Evolutionary conservation across 2,113 vertebrate genomes (phyloP).

Genomic region (crab-eating macaque (Macaca fascicularis)): DNA sequence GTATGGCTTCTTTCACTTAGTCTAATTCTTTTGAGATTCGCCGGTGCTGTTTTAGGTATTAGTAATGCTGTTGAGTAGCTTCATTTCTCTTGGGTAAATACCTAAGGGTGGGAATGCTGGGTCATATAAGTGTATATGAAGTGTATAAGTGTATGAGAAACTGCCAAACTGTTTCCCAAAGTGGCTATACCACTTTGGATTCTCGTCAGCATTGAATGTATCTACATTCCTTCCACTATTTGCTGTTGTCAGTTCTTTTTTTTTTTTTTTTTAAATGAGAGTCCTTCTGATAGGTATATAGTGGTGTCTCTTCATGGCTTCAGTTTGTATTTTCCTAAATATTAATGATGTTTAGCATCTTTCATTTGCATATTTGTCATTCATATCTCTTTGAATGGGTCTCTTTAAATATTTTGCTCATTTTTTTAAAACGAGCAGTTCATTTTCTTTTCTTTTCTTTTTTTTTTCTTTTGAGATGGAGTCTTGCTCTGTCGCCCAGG

Average conservation of each 20-base stretch:
- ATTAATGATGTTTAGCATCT: neutral
- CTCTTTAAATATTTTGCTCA: constrained; percentile 6
- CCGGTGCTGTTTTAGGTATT: neutral
- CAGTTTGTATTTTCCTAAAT: neutral
- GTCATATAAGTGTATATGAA: neutral
- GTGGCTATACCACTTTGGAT: neutral
- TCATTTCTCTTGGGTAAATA: constrained; percentile 39
- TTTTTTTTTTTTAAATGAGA: neutral
- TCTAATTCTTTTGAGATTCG: constrained; percentile 4
- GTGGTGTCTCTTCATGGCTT: neutral
- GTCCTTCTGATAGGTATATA: neutral
- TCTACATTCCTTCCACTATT: neutral
- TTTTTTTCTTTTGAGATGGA: too few relatives aligned
- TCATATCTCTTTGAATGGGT: constrained; percentile 1
- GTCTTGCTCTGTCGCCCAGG: too few relatives aligned
- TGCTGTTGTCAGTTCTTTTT: neutral
- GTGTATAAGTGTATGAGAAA: neutral
- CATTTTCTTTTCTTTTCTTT: neutral
- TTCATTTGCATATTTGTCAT: neutral
- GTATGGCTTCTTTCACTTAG: neutral
- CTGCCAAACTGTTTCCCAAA: neutral
- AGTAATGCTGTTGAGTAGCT: neutral
- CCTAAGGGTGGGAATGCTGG: neutral
- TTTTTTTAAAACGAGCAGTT: neutral
- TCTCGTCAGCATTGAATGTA: neutral